Conservation (phyloP, 2,113 vertebrate species). For the Strigops habroptila region DNA sequence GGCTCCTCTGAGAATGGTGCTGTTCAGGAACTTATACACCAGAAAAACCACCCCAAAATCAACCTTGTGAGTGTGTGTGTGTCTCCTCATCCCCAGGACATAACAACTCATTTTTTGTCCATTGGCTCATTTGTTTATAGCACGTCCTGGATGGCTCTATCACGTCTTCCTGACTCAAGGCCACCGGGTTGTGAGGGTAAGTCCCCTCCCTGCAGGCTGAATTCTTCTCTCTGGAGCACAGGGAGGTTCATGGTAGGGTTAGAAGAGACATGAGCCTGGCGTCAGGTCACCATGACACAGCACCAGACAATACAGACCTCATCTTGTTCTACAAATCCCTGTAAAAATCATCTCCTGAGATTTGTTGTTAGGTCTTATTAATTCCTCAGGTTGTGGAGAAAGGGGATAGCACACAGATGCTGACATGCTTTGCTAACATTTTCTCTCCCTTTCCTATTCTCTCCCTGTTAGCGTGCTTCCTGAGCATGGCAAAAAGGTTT, state of each 20-base stretch:
- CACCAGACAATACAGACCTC: background rate
- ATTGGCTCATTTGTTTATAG: conserved; percentile 13
- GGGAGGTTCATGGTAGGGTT: background rate
- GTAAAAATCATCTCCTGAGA: background rate
- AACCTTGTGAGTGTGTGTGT: background rate
- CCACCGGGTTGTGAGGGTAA: background rate
- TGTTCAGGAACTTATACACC: background rate
- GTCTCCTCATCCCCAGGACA: background rate
- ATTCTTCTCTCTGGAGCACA: background rate
- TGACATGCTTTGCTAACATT: background rate
- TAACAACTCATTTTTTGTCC: background rate
- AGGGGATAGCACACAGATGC: background rate
- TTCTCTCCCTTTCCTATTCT: background rate
- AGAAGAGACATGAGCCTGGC: background rate
- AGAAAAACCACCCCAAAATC: background rate
- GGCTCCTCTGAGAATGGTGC: background rate
- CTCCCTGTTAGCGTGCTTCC: background rate
- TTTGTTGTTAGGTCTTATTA: background rate
- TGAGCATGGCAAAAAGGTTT: background rate
- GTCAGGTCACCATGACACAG: background rate
- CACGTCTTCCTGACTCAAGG: background rate
- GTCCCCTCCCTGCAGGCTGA: background rate
- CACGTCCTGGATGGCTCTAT: background rate
- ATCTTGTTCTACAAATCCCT: background rate
- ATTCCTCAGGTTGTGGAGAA: background rate